phyloP scores from a whole-genome alignment of 2,888 invertebrate genomes.

The Crepidodera aurea region DNA sequence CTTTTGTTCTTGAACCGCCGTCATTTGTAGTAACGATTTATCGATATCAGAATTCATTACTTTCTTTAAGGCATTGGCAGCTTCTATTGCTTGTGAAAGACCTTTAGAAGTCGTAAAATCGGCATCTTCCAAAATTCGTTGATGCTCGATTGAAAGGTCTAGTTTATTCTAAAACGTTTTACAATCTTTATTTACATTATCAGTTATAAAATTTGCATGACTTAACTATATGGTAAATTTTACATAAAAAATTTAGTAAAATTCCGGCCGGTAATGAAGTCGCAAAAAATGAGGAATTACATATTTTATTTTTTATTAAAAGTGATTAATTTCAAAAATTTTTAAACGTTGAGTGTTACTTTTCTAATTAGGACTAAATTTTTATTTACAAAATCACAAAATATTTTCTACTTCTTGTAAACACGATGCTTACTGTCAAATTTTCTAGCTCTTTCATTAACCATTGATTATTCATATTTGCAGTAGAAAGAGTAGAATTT shows the following conservation, averaged over 20 bases:
- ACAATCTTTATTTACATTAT: too few relatives aligned
- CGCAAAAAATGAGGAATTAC: too few relatives aligned
- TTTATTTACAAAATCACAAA: too few relatives aligned
- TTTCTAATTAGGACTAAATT: too few relatives aligned
- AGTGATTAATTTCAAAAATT: too few relatives aligned
- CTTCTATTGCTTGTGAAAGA: slow-evolving; percentile 70
- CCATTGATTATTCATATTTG: slow-evolving; percentile 84
- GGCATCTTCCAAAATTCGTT: slow-evolving; percentile 74
- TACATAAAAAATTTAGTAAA: too few relatives aligned
- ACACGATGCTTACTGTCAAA: slow-evolving; percentile 75
- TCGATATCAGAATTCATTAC: slow-evolving; percentile 77
- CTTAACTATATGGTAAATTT: too few relatives aligned
- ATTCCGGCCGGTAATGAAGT: too few relatives aligned
- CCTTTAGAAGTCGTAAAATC: slow-evolving; percentile 74
- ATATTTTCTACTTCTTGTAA: too few relatives aligned
- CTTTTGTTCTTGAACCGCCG: slow-evolving; percentile 81
- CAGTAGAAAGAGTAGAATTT: slow-evolving; percentile 85
- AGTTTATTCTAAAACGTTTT: slow-evolving; percentile 67
- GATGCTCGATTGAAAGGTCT: slow-evolving; percentile 73
- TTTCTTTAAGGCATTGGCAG: slow-evolving; percentile 76
- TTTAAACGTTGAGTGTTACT: too few relatives aligned
- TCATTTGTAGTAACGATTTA: slow-evolving; percentile 70
- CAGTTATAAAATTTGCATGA: neutral
- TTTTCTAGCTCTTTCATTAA: slow-evolving; percentile 80
- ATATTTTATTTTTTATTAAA: too few relatives aligned